Conservation (phyloP, 2,797 vertebrate genomes). For the Sarcoramphus papa region DNA sequence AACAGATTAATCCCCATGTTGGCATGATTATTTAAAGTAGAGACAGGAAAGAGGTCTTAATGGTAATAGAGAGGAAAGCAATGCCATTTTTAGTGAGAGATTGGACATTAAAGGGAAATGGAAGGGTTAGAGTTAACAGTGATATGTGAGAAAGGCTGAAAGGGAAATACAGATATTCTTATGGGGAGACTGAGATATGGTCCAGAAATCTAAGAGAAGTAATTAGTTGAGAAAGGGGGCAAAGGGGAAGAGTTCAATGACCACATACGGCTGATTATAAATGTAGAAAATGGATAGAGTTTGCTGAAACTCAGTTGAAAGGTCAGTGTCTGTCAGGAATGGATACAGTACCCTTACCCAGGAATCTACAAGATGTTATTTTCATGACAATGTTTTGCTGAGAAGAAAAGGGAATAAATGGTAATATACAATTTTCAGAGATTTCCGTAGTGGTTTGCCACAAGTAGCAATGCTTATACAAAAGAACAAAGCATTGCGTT, state of each 20-base stretch:
- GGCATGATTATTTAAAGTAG: neutral
- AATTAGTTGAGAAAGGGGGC: neutral
- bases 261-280: neutral
- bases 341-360: neutral
- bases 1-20: neutral
- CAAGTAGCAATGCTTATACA: neutral
- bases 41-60: neutral
- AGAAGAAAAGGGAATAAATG: neutral
- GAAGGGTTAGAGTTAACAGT: neutral
- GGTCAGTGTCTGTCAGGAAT: neutral
- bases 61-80: neutral
- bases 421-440: neutral
- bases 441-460: neutral
- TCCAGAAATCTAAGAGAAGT: neutral
- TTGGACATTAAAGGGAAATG: neutral
- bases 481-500: neutral
- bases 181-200: neutral
- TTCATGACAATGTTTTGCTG: neutral
- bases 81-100: neutral
- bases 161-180: neutral
- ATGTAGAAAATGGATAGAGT: neutral
- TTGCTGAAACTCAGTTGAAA: neutral
- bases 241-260: neutral
- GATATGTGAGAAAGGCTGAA: neutral
- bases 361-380: neutral